phyloP scores from a whole-genome alignment of 2,113 vertebrate species.

The Dicerorhinus sumatrensis region DNA sequence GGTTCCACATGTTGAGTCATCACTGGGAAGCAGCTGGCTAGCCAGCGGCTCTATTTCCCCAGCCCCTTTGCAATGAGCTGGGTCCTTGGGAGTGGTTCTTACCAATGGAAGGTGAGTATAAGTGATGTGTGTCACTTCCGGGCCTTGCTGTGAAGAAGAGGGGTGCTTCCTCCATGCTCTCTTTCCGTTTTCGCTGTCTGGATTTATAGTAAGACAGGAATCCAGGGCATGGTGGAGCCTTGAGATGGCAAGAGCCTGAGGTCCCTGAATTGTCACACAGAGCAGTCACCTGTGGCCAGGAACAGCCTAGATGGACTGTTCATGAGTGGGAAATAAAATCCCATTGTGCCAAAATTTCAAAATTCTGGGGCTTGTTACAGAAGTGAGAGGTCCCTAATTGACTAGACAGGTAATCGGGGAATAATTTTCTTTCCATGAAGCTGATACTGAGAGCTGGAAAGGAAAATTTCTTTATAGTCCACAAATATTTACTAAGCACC shows the following conservation, averaged over 20 bases:
- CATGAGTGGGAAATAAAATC: not conserved
- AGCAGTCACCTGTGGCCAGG: not conserved
- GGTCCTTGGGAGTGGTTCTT: not conserved
- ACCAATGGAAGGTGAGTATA: not conserved
- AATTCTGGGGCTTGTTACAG: not conserved
- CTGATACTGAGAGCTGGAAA: not conserved
- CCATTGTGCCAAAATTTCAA: not conserved
- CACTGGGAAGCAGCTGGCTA: not conserved
- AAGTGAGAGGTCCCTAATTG: not conserved
- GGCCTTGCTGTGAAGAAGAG: not conserved
- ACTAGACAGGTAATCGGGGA: not conserved
- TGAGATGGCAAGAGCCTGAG: not conserved
- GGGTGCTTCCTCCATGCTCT: not conserved
- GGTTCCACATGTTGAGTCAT: not conserved
- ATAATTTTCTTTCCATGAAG: slow-evolving; percentile 10
- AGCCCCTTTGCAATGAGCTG: not conserved
- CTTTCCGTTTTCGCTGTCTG: not conserved
- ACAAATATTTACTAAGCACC: not conserved
- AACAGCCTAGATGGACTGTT: not conserved
- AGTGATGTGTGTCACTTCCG: not conserved
- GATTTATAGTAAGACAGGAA: not conserved
- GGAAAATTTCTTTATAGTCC: not conserved
- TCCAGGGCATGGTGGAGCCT: not conserved
- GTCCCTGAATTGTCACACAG: not conserved
- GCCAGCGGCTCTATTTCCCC: not conserved